Evolutionary conservation across 1,140 invertebrate genomes (phyloP), one percentile per base, ranked within the genome.

Genomic region (Pseudomyrmex gracilis): DNA sequence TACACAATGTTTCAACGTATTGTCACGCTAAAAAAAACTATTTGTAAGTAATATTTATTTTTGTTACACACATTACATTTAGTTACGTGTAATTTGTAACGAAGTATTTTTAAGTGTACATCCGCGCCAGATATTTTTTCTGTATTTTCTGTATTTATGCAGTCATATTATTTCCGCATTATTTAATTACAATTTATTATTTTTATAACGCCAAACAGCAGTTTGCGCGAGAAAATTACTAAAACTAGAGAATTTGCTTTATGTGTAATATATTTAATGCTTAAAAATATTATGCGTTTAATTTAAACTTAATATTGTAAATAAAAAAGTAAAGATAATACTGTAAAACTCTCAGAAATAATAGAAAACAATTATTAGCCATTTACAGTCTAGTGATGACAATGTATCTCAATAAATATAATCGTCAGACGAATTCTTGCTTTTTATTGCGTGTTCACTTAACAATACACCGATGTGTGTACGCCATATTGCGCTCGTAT

Each of bases 391-490:
- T 22, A 63, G 13, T 8, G 12, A 8, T 13, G 49, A 10, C n/a
- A 45, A 45, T 53, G n/a, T 22, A 53, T 76, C 5, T 34, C 45
- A 49, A 63, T 3, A 12, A n/a, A 49, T 61, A n/a, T 1, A 20
- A 3, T 13, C 17, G n/a, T 45, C 10, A 47, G 17, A 45, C 17
- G 13, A 8, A 12, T 24, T 47, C 13, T 58, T 47, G 1, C 5
- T 71, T 58, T 80, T 71, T 58, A 70, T 58, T 57, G 22, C 13
- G 58, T 13, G 7, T 80, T 15, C 8, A 22, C 22, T 58, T n/a
- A 60, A 70, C n/a, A 17, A 67, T 43, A 45, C 13, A 22, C 55
- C 8, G 43, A 45, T 80, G 58, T 58, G 7, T 70, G 34, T 13
- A 13, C 22, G 15, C 34, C 34, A 34, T 34, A 60, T 70, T 24